Conservation (phyloP, 2,113 vertebrate genomes). For the Epinephelus lanceolatus region DNA sequence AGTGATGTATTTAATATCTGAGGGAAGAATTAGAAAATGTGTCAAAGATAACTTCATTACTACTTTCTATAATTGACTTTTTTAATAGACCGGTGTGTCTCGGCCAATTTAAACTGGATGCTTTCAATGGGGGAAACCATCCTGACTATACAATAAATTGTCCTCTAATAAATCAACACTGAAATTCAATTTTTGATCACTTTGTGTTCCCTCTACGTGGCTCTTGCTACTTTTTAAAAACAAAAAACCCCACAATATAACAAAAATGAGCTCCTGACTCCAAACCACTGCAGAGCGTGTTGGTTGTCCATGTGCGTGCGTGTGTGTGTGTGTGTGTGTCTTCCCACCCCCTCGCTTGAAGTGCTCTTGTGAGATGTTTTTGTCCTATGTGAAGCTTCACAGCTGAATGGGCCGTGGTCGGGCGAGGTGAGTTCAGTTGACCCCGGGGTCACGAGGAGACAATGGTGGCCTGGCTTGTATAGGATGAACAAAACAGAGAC, state of each 20-base stretch:
- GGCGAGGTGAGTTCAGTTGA: constrained; percentile 81
- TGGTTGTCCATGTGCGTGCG: constrained; percentile 12
- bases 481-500: constrained; percentile 80
- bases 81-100: constrained; percentile 32
- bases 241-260: constrained; percentile 1
- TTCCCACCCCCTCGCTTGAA: constrained; percentile 59
- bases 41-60: constrained; percentile 51
- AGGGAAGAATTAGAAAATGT: constrained; percentile 40
- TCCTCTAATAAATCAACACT: too few species aligned
- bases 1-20: constrained; percentile 25
- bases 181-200: background rate
- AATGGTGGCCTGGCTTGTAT: constrained; percentile 75
- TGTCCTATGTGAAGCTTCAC: constrained; percentile 66
- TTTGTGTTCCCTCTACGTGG: background rate
- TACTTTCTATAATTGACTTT: constrained; percentile 47
- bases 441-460: constrained; percentile 75
- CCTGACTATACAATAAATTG: background rate
- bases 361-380: constrained; percentile 72
- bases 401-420: constrained; percentile 77
- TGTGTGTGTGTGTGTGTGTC: constrained; percentile 6
- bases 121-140: constrained; percentile 6
- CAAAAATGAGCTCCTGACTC: constrained; percentile 45
- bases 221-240: constrained; percentile 15
- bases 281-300: constrained; percentile 26
- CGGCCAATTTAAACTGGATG: background rate